Conservation (phyloP, 92 coral and sea anemone genomes). For the Epizoanthus rinbou region DNA sequence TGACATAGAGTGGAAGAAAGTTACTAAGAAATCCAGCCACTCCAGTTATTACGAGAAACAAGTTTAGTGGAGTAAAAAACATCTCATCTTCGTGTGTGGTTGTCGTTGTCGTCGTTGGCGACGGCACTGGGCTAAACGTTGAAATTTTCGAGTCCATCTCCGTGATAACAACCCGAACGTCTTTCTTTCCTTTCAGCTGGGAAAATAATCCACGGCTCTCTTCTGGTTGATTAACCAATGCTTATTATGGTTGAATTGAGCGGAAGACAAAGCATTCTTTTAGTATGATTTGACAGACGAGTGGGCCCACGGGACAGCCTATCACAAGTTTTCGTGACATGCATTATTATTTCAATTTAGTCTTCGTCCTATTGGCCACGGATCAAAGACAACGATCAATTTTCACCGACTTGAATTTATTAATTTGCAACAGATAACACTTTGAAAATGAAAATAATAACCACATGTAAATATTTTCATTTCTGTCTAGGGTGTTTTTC, state of each 20-base stretch:
- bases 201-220: conserved; percentile 29
- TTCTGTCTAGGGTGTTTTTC: background rate
- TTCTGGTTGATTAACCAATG: conserved; percentile 34
- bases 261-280: conserved; percentile 32
- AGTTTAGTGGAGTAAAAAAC: conserved; percentile 62
- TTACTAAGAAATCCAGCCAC: conserved; percentile 60
- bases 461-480: background rate
- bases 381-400: background rate
- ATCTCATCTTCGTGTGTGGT: conserved; percentile 5
- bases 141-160: background rate
- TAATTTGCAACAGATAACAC: background rate
- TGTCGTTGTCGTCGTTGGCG: conserved; percentile 10
- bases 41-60: conserved; percentile 61
- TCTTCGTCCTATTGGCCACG: conserved; percentile 7
- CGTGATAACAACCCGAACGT: background rate
- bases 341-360: background rate
- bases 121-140: background rate
- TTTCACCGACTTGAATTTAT: background rate
- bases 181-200: background rate
- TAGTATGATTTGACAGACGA: conserved; percentile 27
- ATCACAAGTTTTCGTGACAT: conserved; percentile 28
- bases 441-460: background rate
- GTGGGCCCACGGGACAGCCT: conserved; percentile 8
- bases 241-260: conserved; percentile 30
- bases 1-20: conserved; percentile 71